Conservation (phyloP, 2,888 invertebrate genomes). For the Shargacucullia verbasci region DNA sequence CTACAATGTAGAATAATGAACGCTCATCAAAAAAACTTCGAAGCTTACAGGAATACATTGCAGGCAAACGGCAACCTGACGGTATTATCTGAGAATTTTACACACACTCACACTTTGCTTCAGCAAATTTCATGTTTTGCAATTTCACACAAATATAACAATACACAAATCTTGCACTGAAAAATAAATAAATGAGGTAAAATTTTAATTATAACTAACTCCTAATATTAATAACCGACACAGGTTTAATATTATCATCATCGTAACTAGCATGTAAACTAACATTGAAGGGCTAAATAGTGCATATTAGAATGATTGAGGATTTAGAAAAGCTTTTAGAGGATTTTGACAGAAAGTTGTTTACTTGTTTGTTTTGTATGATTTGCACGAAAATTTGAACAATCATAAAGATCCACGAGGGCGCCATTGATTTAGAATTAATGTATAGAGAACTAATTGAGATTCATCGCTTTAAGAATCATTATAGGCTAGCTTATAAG, state of each 20-base stretch:
- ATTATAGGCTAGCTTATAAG: constrained; percentile 63
- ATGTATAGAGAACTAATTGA: constrained; percentile 50
- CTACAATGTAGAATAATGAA: constrained; percentile 50
- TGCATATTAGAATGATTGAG: constrained; percentile 75
- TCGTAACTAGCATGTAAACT: constrained; percentile 71
- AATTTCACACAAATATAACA: constrained; percentile 56
- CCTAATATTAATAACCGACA: constrained; percentile 13
- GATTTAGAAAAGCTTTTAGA: constrained; percentile 77
- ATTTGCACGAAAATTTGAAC: constrained; percentile 67
- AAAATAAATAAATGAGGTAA: constrained; percentile 48
- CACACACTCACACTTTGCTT: constrained; percentile 72
- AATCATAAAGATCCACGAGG: constrained; percentile 69
- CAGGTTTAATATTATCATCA: constrained; percentile 38
- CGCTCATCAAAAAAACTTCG: constrained; percentile 44
- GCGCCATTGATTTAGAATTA: constrained; percentile 62
- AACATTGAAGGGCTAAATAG: constrained; percentile 69
- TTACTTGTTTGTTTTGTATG: constrained; percentile 56
- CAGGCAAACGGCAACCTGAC: constrained; percentile 42
- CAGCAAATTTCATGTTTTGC: constrained; percentile 65
- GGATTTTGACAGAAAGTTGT: constrained; percentile 54
- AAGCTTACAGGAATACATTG: constrained; percentile 46
- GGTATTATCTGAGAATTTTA: constrained; percentile 52
- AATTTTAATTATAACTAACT: constrained; percentile 32
- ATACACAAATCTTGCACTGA: constrained; percentile 57
- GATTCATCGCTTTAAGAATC: constrained; percentile 62